Evolutionary conservation across 2,797 vertebrate species (phyloP).

Genomic region (Micropoecilia bifurca): DNA sequence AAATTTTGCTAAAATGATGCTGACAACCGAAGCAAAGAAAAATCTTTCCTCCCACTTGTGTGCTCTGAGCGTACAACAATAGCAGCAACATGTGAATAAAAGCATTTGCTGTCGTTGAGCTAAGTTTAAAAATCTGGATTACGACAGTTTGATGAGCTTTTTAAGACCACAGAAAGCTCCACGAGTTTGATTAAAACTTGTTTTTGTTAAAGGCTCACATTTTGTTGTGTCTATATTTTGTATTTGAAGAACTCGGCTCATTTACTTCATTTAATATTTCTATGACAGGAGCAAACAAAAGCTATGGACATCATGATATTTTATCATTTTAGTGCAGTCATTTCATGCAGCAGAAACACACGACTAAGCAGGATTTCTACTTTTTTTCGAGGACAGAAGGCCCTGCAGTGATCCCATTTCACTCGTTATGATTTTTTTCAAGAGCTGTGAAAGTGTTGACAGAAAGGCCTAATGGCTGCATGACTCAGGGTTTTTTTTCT

Average conservation of each 20-base stretch:
- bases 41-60: not conserved
- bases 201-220: not conserved
- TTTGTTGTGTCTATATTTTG: not conserved
- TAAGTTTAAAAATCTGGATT: not conserved
- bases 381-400: not conserved
- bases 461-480: conserved; percentile 26
- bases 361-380: not conserved
- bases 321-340: not conserved
- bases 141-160: not conserved
- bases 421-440: conserved; percentile 2
- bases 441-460: conserved; percentile 3
- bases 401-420: not conserved
- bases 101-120: not conserved
- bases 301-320: not conserved
- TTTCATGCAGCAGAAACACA: not conserved
- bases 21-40: not conserved
- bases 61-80: not conserved
- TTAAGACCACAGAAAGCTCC: no score
- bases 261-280: not conserved
- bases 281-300: not conserved
- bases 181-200: no score
- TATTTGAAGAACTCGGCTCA: not conserved
- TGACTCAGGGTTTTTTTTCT: conserved; percentile 15
- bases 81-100: not conserved
- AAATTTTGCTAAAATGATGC: not conserved